Conservation (phyloP, 1,140 invertebrate genomes). For the Pectinophora gossypiella region DNA sequence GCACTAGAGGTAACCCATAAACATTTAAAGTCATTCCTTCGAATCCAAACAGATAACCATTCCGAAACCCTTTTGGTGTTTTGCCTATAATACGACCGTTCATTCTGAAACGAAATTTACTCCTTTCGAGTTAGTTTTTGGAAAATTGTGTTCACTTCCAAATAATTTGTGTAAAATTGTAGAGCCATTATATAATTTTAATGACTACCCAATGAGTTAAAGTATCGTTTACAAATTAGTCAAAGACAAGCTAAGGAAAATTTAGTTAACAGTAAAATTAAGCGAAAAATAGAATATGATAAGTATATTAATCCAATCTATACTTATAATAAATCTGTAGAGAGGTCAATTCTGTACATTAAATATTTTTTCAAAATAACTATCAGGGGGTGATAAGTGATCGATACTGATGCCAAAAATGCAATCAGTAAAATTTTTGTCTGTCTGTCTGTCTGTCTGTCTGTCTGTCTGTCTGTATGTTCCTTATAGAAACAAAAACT, state of each 20-base stretch:
- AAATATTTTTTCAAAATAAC: too few relatives aligned
- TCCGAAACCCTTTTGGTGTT: slow-evolving; percentile 10
- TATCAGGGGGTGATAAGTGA: too few relatives aligned
- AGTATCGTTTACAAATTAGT: slow-evolving; percentile 12
- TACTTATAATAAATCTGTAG: too few relatives aligned
- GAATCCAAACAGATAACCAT: slow-evolving; percentile 9
- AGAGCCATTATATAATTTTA: background rate
- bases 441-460: too few relatives aligned
- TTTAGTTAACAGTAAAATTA: too few relatives aligned
- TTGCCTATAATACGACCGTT: background rate
- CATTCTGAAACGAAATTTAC: background rate
- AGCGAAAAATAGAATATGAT: slow-evolving; percentile 12
- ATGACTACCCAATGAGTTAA: slow-evolving; percentile 4
- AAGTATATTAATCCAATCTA: slow-evolving; percentile 3
- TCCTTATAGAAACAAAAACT: too few relatives aligned
- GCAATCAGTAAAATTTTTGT: too few relatives aligned
- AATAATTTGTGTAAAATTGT: background rate
- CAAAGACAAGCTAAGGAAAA: slow-evolving; percentile 9
- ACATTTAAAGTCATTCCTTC: slow-evolving; percentile 9
- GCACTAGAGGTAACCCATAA: slow-evolving; percentile 7
- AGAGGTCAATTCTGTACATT: too few relatives aligned
- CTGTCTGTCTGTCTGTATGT: too few relatives aligned
- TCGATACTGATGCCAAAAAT: too few relatives aligned
- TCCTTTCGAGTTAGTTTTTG: background rate
- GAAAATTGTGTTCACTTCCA: background rate